Base-by-base conservation (phyloP, 2,113 vertebrate genomes). In the Channa maculata region DNA sequence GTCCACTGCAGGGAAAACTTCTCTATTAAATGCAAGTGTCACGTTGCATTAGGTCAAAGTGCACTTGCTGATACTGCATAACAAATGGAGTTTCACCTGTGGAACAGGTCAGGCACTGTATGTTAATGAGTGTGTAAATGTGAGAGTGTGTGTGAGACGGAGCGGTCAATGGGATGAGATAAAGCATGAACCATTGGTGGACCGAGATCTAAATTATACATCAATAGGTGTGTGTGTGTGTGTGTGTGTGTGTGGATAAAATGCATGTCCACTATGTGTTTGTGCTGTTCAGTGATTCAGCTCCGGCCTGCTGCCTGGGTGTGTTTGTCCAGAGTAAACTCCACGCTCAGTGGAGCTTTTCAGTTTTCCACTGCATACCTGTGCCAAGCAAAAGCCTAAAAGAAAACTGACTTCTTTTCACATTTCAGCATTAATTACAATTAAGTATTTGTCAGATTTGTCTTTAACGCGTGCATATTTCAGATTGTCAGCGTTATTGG, bases 321-420 rank as follows among this genome's bases (percentile, higher is more conserved):
- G 39, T 78, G 62, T 86, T 79, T 86, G 72, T 82, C 39, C 60
- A 38, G 65, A 50, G 70, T 49, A 78, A 82, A 82, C 75, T 71
- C 43, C 37, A 34, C 8, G 44, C 51, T 57, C 12, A 14, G 5
- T 13, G 13, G 7, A 43, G 14, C 61, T 36, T 48, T 13, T n/a
- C 8, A 34, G 8, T 45, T 80, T 52, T 46, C 11, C 9, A 54
- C 9, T 34, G 14, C 8, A 15, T 15, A 43, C 3, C 57, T 2
- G 2, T 5, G 24, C 8, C 24, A 24, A 24, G 24, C 24, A 24
- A 24, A 24, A 24, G 24, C 24, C 24, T 24, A 24, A 24, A 24
- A 24, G 24, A 24, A 24, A 24, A 24, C 24, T 1, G 24, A 24
- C 24, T 24, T 24, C 24, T 24, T 24, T 24, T 24, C 24, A 24